phyloP scores from a whole-genome alignment of 2,113 vertebrate genomes.

The Sylvia atricapilla region DNA sequence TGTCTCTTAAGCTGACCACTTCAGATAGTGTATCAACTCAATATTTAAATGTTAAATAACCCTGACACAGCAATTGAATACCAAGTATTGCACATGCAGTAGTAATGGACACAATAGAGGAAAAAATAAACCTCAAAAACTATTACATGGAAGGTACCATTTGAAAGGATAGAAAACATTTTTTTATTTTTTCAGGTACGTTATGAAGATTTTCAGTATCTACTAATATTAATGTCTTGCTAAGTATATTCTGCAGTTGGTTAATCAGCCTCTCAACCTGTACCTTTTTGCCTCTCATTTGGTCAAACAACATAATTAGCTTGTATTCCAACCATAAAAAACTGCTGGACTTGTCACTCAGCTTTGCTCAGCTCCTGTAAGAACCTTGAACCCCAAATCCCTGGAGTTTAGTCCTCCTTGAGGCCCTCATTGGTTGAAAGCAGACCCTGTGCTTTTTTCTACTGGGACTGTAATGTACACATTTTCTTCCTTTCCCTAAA shows the following conservation, averaged over 20 bases:
- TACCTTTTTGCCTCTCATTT: background rate
- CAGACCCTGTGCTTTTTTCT: background rate
- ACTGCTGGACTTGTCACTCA: background rate
- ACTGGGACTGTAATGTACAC: accelerated
- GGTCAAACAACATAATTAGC: background rate
- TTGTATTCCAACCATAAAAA: background rate
- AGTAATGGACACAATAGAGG: background rate
- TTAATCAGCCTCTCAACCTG: background rate
- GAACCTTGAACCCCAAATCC: accelerated
- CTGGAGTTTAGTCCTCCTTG: background rate
- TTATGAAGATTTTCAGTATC: background rate
- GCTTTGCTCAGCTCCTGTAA: background rate
- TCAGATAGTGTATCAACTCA: background rate
- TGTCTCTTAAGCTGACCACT: background rate
- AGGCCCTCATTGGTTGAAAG: background rate
- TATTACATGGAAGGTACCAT: background rate
- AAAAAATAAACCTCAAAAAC: background rate
- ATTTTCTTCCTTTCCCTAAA: background rate
- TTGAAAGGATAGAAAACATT: background rate
- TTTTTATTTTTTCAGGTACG: background rate
- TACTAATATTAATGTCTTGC: background rate
- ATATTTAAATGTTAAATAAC: background rate
- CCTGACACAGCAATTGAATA: background rate
- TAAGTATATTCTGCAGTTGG: background rate
- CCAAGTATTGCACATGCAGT: background rate